Evolutionary conservation across 2,113 vertebrate genomes (phyloP).

Genomic region (Malurus elegans): DNA sequence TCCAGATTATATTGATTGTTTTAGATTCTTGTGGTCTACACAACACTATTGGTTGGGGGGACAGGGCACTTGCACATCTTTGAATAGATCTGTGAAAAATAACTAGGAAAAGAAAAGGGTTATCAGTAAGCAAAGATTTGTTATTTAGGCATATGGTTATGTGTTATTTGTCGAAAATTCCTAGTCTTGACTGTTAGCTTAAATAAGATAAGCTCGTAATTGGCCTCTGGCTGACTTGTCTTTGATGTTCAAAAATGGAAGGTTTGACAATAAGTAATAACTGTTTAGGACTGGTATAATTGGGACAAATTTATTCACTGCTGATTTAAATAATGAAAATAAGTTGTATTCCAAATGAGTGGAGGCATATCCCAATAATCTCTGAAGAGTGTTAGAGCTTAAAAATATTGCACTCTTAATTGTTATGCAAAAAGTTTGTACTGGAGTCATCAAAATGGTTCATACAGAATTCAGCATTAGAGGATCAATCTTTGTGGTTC

Average conservation of each 20-base stretch:
- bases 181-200: not conserved
- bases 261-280: not conserved
- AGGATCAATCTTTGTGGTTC: not conserved
- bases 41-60: not conserved
- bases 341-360: not conserved
- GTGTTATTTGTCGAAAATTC: not conserved
- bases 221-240: not conserved
- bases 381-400: not conserved
- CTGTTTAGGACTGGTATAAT: not conserved
- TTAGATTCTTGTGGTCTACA: not conserved
- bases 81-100: not conserved
- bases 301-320: not conserved
- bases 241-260: not conserved
- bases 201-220: not conserved
- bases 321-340: not conserved
- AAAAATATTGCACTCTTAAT: not conserved
- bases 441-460: not conserved
- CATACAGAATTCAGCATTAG: not conserved
- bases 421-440: not conserved
- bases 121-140: not conserved
- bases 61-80: not conserved
- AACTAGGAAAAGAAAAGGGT: not conserved
- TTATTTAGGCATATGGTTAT: not conserved
- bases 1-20: not conserved
- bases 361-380: not conserved